Conservation (phyloP, 2,888 invertebrate genomes). For the Myathropa florea region DNA sequence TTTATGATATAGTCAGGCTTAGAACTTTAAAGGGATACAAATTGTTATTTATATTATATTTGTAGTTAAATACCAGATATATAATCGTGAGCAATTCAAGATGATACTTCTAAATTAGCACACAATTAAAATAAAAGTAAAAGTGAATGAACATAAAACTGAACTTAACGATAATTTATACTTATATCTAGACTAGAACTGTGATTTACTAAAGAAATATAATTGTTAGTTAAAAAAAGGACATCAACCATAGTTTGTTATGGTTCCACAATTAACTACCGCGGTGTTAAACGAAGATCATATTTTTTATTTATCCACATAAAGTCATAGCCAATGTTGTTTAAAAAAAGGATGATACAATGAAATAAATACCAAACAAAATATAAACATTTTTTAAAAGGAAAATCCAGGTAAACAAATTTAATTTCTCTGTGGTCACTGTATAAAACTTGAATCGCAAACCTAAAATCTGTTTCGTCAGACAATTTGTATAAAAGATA, state of each 20-base stretch:
- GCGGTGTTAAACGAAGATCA: no score
- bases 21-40: background rate
- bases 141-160: background rate
- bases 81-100: constrained; percentile 21
- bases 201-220: background rate
- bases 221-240: background rate
- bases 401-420: no score
- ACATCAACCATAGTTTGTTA: background rate
- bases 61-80: constrained; percentile 7
- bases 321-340: background rate
- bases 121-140: background rate
- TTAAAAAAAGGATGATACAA: background rate
- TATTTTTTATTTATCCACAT: background rate
- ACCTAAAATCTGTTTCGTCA: no score
- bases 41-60: background rate
- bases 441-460: no score
- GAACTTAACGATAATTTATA: background rate
- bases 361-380: background rate
- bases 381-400: background rate
- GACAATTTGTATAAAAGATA: background rate
- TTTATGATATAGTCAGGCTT: background rate
- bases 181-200: background rate
- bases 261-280: background rate
- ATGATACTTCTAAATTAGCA: background rate
- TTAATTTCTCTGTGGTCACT: no score